A percentile compares a stretch with the other conserved stretches of the same genome.
phyloP scores from a whole-genome alignment of 1,140 invertebrate species.

The Drosophila tsacasi region DNA sequence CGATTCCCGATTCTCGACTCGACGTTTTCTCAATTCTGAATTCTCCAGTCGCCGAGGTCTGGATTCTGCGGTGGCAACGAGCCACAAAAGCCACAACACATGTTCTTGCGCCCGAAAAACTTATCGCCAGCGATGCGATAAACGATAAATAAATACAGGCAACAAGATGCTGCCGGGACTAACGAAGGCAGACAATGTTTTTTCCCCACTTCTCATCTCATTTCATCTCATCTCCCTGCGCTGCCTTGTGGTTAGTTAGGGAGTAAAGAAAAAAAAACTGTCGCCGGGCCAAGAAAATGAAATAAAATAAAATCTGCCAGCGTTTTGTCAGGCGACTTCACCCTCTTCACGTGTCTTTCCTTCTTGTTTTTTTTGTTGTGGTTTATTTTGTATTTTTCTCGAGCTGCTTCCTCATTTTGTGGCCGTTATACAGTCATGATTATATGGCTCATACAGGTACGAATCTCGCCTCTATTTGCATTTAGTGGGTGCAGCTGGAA shows the following conservation, averaged over 20 bases:
- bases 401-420: constrained; percentile 54
- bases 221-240: constrained; percentile 14
- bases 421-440: constrained; percentile 57
- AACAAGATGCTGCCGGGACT: constrained; percentile 40
- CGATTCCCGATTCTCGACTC: background rate
- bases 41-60: constrained; percentile 12
- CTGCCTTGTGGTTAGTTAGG: constrained; percentile 56
- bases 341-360: constrained; percentile 42
- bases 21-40: constrained; percentile 11
- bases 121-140: constrained; percentile 82
- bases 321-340: constrained; percentile 72
- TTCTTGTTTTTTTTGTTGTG: background rate
- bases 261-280: constrained; percentile 57
- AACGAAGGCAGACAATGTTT: constrained; percentile 72
- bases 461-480: constrained; percentile 51
- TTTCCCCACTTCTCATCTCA: constrained; percentile 44
- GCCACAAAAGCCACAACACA: constrained; percentile 71
- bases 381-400: background rate
- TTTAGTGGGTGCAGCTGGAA: constrained; percentile 59
- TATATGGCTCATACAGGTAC: constrained; percentile 41
- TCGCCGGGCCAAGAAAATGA: constrained; percentile 53
- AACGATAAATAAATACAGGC: constrained; percentile 81
- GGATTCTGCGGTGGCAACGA: constrained; percentile 56
- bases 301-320: constrained; percentile 73
- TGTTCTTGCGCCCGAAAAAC: constrained; percentile 85